Conservation (phyloP, 2,797 vertebrate genomes). For the Manis crassicaudata region DNA sequence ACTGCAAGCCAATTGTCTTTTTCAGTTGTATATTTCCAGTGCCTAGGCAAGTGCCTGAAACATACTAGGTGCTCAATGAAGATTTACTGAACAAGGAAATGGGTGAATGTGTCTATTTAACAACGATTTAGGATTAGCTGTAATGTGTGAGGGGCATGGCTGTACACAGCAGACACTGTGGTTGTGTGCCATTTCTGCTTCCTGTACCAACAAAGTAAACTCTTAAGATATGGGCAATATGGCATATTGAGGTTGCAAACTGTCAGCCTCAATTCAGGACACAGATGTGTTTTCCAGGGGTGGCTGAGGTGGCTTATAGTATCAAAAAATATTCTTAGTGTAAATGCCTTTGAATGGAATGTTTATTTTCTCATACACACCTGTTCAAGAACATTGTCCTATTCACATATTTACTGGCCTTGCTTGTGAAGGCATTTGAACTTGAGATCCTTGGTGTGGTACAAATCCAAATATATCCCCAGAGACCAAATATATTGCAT, state of each 20-base stretch:
- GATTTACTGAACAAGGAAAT: neutral
- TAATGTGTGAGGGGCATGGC: neutral
- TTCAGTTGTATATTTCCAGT: neutral
- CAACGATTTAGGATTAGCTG: neutral
- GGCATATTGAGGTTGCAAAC: neutral
- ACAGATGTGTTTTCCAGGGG: neutral
- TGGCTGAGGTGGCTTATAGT: neutral
- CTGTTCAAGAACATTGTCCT: neutral
- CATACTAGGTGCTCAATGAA: neutral
- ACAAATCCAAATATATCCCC: neutral
- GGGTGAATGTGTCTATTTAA: neutral
- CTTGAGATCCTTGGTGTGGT: neutral
- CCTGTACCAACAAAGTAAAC: neutral
- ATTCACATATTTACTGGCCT: neutral
- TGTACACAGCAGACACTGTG: neutral
- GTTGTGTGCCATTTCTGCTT: neutral
- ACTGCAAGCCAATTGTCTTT: neutral
- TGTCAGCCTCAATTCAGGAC: neutral
- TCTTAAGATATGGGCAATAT: neutral
- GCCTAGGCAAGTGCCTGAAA: neutral
- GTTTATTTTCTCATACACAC: slow-evolving; percentile 1
- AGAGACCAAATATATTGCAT: neutral
- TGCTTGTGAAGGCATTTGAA: slow-evolving; percentile 27
- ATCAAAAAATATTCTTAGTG: neutral
- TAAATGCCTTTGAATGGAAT: slow-evolving; percentile 3